phyloP scores from a whole-genome alignment of 2,888 invertebrate genomes.

The Tenthredo notha region DNA sequence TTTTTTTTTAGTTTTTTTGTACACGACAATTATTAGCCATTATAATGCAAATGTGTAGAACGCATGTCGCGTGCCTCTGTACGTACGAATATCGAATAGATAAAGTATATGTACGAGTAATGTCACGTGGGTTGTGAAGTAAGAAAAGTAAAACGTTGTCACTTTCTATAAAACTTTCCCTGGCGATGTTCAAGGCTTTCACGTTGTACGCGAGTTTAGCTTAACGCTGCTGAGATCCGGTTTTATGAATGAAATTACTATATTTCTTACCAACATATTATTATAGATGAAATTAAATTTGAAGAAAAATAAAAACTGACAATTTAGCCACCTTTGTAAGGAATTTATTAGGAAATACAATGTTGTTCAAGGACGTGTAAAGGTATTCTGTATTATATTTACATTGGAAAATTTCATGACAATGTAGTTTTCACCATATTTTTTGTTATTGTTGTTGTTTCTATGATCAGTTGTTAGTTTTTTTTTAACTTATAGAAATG shows the following conservation, averaged over 20 bases:
- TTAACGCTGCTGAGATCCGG: constrained; percentile 66
- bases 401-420: neutral
- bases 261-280: constrained; percentile 1
- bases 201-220: constrained; percentile 59
- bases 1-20: neutral
- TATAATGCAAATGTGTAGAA: neutral
- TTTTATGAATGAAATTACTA: constrained; percentile 64
- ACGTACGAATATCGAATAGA: neutral
- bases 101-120: neutral
- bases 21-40: neutral
- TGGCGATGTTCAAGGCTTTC: constrained; percentile 68
- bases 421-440: neutral
- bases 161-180: constrained; percentile 77
- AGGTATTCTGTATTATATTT: neutral
- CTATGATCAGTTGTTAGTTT: neutral
- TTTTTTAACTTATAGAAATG: too few relatives aligned
- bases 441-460: neutral
- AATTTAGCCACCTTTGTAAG: neutral
- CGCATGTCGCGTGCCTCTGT: neutral
- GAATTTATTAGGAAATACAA: neutral
- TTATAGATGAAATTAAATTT: neutral
- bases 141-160: constrained; percentile 68
- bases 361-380: neutral
- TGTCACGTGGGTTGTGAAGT: constrained; percentile 31
- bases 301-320: too few relatives aligned